Conservation (phyloP, 2,888 invertebrate species). For the Phoronis australis region DNA sequence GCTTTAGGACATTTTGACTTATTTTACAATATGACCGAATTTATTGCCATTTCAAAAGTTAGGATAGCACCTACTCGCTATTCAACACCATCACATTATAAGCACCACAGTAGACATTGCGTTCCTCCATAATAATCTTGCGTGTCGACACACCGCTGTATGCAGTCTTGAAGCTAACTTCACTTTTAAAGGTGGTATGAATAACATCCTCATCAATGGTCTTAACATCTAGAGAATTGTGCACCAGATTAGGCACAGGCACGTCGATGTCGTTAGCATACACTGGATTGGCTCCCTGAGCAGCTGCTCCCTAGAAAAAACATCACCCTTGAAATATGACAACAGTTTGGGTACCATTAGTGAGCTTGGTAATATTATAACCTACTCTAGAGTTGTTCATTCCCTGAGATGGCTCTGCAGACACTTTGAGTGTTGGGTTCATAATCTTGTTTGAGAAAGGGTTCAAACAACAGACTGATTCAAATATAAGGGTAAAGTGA, state of each 20-base stretch:
- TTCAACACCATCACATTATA: slow-evolving; percentile 52
- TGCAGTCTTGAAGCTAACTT: slow-evolving; percentile 40
- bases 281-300: slow-evolving; percentile 45
- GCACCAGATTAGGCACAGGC: slow-evolving; percentile 41
- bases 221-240: slow-evolving; percentile 30
- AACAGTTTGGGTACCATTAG: no score
- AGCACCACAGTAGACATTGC: slow-evolving; percentile 52
- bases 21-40: no score
- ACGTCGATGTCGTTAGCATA: slow-evolving; percentile 52
- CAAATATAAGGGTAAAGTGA: no score
- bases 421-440: no score
- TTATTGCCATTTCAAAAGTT: no score
- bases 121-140: slow-evolving; percentile 52
- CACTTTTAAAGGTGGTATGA: slow-evolving; percentile 41
- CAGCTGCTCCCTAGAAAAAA: slow-evolving; percentile 40
- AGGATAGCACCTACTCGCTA: slow-evolving; percentile 37
- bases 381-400: no score
- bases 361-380: no score
- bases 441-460: no score
- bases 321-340: no score
- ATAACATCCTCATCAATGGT: slow-evolving; percentile 31
- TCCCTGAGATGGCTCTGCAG: no score
- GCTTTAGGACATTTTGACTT: no score
- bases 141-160: slow-evolving; percentile 44
- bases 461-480: no score